Conservation (phyloP, 1,140 invertebrate species). For the Camponotus pennsylvanicus region DNA sequence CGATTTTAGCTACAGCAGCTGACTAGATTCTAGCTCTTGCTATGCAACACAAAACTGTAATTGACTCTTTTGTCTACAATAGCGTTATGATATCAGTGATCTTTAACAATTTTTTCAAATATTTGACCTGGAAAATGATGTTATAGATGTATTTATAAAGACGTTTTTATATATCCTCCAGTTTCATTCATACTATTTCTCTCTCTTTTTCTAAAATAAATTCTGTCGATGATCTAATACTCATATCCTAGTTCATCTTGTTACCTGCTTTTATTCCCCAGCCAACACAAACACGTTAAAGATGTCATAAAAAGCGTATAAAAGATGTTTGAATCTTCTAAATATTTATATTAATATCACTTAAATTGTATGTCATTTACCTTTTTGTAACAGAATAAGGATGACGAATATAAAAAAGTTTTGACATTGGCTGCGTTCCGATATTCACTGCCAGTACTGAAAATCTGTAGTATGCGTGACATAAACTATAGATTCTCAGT, state of each 20-base stretch:
- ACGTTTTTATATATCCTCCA: background rate
- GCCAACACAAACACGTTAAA: background rate
- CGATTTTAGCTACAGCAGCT: constrained; percentile 72
- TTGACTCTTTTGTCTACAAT: background rate
- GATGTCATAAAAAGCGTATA: background rate
- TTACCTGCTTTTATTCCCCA: background rate
- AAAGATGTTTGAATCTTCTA: background rate
- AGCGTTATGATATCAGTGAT: background rate
- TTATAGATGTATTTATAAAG: constrained; percentile 1
- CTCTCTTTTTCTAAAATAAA: background rate
- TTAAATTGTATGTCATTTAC: no score
- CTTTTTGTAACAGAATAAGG: no score
- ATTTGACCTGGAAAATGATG: background rate
- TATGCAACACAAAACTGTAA: constrained; percentile 1
- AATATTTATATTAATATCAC: background rate
- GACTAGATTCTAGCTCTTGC: constrained; percentile 41
- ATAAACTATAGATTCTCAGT: no score
- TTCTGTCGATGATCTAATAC: constrained; percentile 31
- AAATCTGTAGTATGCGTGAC: no score
- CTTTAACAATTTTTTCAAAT: background rate
- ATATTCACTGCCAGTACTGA: no score
- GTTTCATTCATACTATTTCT: background rate
- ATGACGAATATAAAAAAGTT: background rate
- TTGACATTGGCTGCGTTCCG: background rate
- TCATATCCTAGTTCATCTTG: background rate